phyloP scores from a whole-genome alignment of 2,113 vertebrate species.

The Gambusia holbrooki region DNA sequence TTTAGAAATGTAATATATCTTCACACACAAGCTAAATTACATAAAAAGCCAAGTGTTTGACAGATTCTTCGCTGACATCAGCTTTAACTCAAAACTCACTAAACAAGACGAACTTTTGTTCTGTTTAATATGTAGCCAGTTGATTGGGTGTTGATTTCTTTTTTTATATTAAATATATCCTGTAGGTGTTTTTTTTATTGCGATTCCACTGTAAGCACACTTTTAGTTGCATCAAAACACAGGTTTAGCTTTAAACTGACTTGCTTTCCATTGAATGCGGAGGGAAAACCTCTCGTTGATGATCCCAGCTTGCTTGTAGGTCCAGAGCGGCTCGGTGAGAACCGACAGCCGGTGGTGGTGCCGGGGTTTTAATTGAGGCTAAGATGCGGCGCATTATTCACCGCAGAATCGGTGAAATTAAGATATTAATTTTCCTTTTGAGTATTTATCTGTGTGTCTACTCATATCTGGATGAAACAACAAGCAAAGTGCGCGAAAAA shows the following conservation, averaged over 20 bases:
- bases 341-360: not conserved
- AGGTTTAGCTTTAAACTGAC: not conserved
- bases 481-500: conserved; percentile 10
- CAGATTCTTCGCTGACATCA: not conserved
- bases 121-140: too few relatives aligned
- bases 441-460: conserved; percentile 18
- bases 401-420: not conserved
- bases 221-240: not conserved
- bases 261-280: too few relatives aligned
- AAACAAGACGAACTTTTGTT: not conserved
- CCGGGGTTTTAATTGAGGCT: not conserved
- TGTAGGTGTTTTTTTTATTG: not conserved
- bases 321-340: not conserved
- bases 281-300: not conserved
- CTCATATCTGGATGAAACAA: conserved; percentile 19
- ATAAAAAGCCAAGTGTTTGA: too few relatives aligned
- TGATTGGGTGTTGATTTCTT: not conserved
- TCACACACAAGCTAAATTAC: too few relatives aligned
- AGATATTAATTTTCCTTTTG: not conserved
- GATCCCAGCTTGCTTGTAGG: not conserved
- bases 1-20: too few relatives aligned
- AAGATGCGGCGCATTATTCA: not conserved
- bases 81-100: not conserved
- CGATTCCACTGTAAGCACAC: not conserved
- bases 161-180: not conserved